These are phyloP conservation scores for Bembecia ichneumoniformis DNA, from an alignment of 2,888 invertebrate species.

Conservation along the genomic window DNA sequence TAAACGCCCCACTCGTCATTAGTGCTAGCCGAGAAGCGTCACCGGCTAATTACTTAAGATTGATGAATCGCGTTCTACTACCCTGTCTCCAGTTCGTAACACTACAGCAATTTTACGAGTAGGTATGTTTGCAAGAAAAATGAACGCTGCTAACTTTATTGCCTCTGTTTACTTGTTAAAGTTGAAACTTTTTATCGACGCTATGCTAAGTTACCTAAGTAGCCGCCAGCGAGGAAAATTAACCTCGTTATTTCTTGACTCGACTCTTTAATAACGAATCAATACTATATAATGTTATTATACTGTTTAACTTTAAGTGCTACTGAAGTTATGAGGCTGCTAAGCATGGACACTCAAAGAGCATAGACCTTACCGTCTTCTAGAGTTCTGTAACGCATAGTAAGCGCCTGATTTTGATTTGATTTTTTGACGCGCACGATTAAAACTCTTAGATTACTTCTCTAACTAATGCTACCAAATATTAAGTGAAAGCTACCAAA, in stretches of 20 bases:
- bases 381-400: too few species aligned
- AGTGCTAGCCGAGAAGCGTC: conserved; percentile 43
- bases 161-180: neutral
- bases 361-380: too few species aligned
- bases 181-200: neutral
- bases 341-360: too few species aligned
- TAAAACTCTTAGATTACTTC: too few species aligned
- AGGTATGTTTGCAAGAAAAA: neutral
- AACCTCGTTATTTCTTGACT: neutral
- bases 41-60: conserved; percentile 58
- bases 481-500: too few species aligned
- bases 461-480: too few species aligned
- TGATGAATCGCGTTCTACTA: conserved; percentile 33
- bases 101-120: conserved; percentile 14
- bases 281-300: neutral
- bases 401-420: too few species aligned
- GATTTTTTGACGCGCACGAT: too few species aligned
- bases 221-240: neutral
- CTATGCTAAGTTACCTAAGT: neutral
- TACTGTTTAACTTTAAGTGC: too few species aligned
- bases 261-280: neutral
- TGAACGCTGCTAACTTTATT: neutral
- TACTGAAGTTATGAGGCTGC: too few species aligned
- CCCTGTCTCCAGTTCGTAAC: conserved; percentile 16
- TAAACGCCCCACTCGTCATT: conserved; percentile 40